A percentile compares a stretch with the other conserved stretches of the same genome.
Conservation (phyloP, 2,113 vertebrate species). For the Pachycephala philippinensis region DNA sequence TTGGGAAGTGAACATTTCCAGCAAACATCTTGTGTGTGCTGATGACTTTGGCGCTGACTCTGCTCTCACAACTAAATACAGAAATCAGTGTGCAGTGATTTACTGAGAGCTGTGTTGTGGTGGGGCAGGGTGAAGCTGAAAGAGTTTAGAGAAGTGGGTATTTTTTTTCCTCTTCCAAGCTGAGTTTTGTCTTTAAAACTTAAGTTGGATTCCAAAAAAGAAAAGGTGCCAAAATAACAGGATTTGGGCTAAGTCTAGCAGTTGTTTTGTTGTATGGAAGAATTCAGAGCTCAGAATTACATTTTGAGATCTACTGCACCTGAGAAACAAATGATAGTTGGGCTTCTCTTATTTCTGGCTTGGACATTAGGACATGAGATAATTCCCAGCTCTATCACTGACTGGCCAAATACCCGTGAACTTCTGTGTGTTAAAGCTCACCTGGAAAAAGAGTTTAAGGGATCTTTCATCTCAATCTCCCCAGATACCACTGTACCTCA, state of each 20-base stretch:
- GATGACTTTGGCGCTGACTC: not conserved
- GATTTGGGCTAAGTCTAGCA: not conserved
- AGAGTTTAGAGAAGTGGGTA: not conserved
- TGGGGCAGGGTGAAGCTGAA: slow-evolving; percentile 47
- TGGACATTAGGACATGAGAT: not conserved
- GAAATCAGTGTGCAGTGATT: not conserved
- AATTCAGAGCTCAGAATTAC: not conserved
- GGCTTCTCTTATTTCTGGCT: not conserved
- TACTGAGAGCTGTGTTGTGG: not conserved
- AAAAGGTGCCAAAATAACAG: not conserved
- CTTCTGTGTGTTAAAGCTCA: not conserved
- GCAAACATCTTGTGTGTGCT: not conserved
- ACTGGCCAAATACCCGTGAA: not conserved
- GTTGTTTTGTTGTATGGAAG: not conserved
- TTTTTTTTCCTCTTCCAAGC: rapidly evolving
- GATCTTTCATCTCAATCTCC: not conserved
- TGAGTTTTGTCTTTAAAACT: not conserved
- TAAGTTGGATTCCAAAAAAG: not conserved
- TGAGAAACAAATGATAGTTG: not conserved
- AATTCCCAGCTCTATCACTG: not conserved
- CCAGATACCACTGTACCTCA: not conserved
- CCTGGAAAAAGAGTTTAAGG: not conserved
- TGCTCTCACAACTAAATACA: not conserved
- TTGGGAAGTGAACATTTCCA: not conserved
- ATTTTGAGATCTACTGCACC: not conserved